Evolutionary conservation across 2,888 invertebrate species (phyloP), one percentile per base, ranked within the genome.

Genomic region (Oscheius sp.): DNA sequence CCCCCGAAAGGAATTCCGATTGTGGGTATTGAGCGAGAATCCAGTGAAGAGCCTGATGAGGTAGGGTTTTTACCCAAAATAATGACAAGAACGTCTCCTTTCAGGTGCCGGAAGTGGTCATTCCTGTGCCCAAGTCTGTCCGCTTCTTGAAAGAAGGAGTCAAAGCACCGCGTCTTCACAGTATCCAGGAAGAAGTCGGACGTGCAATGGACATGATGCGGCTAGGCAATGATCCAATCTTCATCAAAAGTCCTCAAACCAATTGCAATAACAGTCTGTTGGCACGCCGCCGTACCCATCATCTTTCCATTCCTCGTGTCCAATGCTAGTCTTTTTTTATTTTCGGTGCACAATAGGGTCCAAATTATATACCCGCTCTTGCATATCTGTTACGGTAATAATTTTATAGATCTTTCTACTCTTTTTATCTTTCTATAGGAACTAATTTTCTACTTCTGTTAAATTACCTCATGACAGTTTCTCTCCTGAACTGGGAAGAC

Each of bases 171-270:
- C 77, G 86, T 49, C 77, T 87, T 9, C 85, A 85, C 77, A 83
- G 83, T 68, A 87, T 87, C 43, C 86, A 86, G 74, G 86, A 87
- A 72, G 85, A 86, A 75, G 86, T 86, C 71, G 81, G 84, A 29
- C 84, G 86, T 35, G 86, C 87, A 3, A 74, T 86, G 77, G 83
- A 86, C n/a, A 76, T 83, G 73, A 86, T 86, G 85, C 76, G 86
- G n/a, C 74, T 87, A 58, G 85, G 86, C 23, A 74, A 81, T 59
- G 85, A 85, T 69, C 74, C 76, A 27, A 75, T 82, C 58, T 81
- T 75, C 53, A 74, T 86, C 25, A 81, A 82, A 55, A 77, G 73
- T 35, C 84, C 80, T 12, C 77, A 79, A 18, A 45, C 59, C 16
- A 70, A 78, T n/a, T 82, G 82, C 72, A 82, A 79, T 64, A 80